phyloP scores from a whole-genome alignment of 2,113 vertebrate genomes.

The Euleptes europaea region DNA sequence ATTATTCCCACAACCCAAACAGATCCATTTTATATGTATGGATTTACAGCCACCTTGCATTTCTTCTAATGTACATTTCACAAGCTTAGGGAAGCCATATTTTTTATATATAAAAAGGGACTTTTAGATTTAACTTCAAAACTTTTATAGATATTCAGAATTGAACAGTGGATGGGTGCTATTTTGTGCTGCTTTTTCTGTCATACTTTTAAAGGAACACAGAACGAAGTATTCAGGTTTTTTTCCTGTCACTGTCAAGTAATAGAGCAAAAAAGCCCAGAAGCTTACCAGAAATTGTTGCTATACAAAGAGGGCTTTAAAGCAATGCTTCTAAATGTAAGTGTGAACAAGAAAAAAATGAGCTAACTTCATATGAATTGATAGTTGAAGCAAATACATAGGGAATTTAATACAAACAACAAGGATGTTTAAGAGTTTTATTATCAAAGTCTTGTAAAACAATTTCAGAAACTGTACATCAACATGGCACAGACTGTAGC shows the following conservation, averaged over 20 bases:
- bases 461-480: slow-evolving; percentile 87
- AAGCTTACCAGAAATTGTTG: not conserved
- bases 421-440: slow-evolving; percentile 84
- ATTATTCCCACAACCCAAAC: too few species aligned
- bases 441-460: slow-evolving; percentile 95
- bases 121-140: too few species aligned
- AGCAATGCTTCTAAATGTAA: not conserved
- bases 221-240: not conserved
- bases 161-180: slow-evolving; percentile 29
- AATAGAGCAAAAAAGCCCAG: not conserved
- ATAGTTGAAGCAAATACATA: slow-evolving; percentile 58
- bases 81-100: not conserved
- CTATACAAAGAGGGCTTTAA: not conserved
- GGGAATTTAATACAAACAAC: slow-evolving; percentile 58
- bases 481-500: slow-evolving; percentile 83
- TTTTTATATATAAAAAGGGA: not conserved
- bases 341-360: not conserved
- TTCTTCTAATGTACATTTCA: not conserved
- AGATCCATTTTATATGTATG: not conserved
- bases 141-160: not conserved
- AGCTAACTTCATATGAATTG: slow-evolving; percentile 51
- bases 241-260: not conserved
- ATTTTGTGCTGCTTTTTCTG: not conserved
- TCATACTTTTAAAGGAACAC: not conserved
- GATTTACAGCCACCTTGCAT: not conserved